phyloP scores from a whole-genome alignment of 2,797 vertebrate genomes.

The Paratrypauchen microcephalus region DNA sequence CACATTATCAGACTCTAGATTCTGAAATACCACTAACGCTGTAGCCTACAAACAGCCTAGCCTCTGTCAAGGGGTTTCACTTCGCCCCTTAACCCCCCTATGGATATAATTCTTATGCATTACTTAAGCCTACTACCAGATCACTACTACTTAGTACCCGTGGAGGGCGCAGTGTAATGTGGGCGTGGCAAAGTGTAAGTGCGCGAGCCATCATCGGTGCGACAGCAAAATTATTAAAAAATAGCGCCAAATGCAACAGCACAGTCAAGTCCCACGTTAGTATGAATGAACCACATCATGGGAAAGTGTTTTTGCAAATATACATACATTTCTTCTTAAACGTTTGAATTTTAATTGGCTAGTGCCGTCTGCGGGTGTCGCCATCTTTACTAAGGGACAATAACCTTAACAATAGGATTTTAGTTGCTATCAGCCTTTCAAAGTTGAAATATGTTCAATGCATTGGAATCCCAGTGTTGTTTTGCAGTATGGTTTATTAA shows the following conservation, averaged over 20 bases:
- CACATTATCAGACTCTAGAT: too few species aligned
- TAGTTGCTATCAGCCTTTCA: slow-evolving; percentile 50
- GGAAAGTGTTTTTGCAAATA: neutral
- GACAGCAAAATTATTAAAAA: slow-evolving; percentile 30
- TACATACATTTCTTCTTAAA: slow-evolving; percentile 14
- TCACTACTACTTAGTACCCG: slow-evolving; percentile 1
- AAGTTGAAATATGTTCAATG: slow-evolving; percentile 23
- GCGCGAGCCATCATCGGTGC: slow-evolving; percentile 4
- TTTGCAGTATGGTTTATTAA: rapidly evolving
- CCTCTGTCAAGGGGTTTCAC: neutral
- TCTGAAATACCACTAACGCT: neutral
- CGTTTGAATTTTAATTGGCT: slow-evolving; percentile 36
- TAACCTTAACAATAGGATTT: slow-evolving; percentile 54
- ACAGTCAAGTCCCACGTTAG: neutral
- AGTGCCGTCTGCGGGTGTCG: slow-evolving; percentile 46
- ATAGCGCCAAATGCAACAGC: slow-evolving; percentile 1
- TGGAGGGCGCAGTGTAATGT: slow-evolving; percentile 52
- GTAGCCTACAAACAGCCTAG: too few species aligned
- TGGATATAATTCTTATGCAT: neutral
- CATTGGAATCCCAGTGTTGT: neutral
- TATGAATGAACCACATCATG: neutral
- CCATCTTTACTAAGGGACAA: slow-evolving; percentile 83
- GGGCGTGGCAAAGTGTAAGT: slow-evolving; percentile 50
- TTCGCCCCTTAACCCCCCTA: neutral
- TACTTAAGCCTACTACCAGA: too few species aligned